Conservation (phyloP, 2,888 invertebrate genomes). For the Lottia scabra region DNA sequence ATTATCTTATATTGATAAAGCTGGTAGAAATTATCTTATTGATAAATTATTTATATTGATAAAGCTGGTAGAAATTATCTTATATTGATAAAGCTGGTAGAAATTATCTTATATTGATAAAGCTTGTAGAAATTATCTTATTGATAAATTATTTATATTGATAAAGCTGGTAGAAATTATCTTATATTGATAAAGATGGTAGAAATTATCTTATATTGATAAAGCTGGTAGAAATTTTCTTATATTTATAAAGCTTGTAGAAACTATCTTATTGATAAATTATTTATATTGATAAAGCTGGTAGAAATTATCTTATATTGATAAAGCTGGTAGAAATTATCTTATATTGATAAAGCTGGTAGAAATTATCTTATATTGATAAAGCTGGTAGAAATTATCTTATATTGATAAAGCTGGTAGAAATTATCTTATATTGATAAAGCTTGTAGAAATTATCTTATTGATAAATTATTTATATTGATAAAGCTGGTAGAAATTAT, state of each 20-base stretch:
- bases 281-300: slow-evolving; percentile 75
- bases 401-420: slow-evolving; percentile 89
- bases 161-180: slow-evolving; percentile 78
- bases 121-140: too few relatives aligned
- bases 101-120: slow-evolving; percentile 20
- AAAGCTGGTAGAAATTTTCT: slow-evolving; percentile 77
- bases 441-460: too few relatives aligned
- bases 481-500: too few relatives aligned
- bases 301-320: slow-evolving; percentile 90
- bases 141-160: slow-evolving; percentile 90
- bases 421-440: slow-evolving; percentile 47
- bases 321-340: slow-evolving; percentile 78
- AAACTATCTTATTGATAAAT: too few relatives aligned
- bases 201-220: slow-evolving; percentile 91
- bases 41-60: slow-evolving; percentile 70
- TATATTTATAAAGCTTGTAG: too few relatives aligned
- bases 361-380: slow-evolving; percentile 72
- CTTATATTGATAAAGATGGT: too few relatives aligned
- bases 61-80: slow-evolving; percentile 84
- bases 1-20: slow-evolving; percentile 89
- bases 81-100: slow-evolving; percentile 89
- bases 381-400: slow-evolving; percentile 84
- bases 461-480: too few relatives aligned
- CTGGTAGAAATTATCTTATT: slow-evolving; percentile 72
- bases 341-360: too few relatives aligned